Conservation (phyloP, 1,140 invertebrate genomes). For the Lepidotrigona ventralis region DNA sequence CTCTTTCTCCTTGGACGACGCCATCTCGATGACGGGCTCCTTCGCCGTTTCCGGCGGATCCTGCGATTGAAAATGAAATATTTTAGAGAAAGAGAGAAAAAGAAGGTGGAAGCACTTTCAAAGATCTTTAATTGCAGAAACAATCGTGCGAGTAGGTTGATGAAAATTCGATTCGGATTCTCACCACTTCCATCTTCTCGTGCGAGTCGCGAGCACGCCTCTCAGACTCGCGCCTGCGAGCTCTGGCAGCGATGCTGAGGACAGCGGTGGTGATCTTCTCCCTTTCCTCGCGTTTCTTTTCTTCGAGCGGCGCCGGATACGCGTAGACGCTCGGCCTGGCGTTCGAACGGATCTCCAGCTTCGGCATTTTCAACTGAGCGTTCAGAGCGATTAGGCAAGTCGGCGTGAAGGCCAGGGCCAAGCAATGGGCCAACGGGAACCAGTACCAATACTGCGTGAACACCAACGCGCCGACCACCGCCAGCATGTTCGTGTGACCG, state of each 20-base stretch:
- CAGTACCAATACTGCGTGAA: constrained; percentile 99
- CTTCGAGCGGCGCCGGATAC: constrained; percentile 97
- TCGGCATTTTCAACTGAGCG: constrained; percentile 97
- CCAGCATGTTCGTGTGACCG: constrained; percentile 98
- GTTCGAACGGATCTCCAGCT: constrained; percentile 95
- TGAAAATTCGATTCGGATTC: too few species aligned
- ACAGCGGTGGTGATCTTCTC: constrained; percentile 98
- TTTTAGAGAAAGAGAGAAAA: too few species aligned
- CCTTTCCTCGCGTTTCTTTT: constrained; percentile 98
- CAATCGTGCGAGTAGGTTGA: too few species aligned
- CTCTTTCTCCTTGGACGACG: constrained; percentile 66
- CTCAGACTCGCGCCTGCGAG: constrained; percentile 88
- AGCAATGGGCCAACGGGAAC: constrained; percentile 98
- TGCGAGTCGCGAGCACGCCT: constrained; percentile 82
- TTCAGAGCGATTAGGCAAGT: constrained; percentile 98
- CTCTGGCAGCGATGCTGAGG: constrained; percentile 96
- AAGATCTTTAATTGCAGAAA: too few species aligned
- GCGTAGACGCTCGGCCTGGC: constrained; percentile 97
- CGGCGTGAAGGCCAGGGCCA: constrained; percentile 97
- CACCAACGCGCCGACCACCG: constrained; percentile 98
- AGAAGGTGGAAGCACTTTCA: too few species aligned
- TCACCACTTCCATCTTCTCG: constrained; percentile 88
- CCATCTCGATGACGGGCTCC: constrained; percentile 17
- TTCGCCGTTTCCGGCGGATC: constrained; percentile 46
- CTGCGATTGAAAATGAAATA: constrained; percentile 22